phyloP scores from a whole-genome alignment of 2,113 vertebrate species.

The Lagenorhynchus albirostris region DNA sequence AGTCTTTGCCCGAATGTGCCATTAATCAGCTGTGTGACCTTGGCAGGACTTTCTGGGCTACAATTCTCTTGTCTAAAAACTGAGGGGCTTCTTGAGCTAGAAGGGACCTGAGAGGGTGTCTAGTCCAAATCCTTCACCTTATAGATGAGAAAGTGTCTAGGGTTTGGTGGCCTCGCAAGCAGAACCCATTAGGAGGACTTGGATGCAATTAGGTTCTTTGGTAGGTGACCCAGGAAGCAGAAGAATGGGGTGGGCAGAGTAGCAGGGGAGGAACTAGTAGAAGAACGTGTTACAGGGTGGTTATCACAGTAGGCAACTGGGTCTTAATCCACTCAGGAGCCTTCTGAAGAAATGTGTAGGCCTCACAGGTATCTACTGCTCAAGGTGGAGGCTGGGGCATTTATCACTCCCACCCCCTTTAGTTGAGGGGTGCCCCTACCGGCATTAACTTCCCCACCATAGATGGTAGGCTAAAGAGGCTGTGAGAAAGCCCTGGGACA shows the following conservation, averaged over 20 bases:
- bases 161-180: not conserved
- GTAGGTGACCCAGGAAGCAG: not conserved
- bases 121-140: not conserved
- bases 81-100: not conserved
- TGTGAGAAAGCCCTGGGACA: not conserved
- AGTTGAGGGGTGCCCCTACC: not conserved
- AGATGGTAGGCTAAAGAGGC: not conserved
- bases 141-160: not conserved
- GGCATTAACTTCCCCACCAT: not conserved
- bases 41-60: not conserved
- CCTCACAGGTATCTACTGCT: not conserved
- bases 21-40: not conserved
- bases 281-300: not conserved
- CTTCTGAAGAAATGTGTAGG: not conserved
- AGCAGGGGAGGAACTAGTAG: not conserved
- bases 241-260: not conserved
- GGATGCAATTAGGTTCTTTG: not conserved
- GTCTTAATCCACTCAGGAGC: not conserved
- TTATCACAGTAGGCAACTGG: not conserved
- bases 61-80: not conserved
- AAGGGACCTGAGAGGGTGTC: not conserved
- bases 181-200: not conserved
- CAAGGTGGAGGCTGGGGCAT: not conserved
- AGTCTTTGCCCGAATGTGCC: not conserved
- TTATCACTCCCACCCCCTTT: not conserved